These are phyloP conservation scores for Xestobium rufovillosum DNA, from an alignment of 2,888 invertebrate species.

Conservation along the genomic window DNA sequence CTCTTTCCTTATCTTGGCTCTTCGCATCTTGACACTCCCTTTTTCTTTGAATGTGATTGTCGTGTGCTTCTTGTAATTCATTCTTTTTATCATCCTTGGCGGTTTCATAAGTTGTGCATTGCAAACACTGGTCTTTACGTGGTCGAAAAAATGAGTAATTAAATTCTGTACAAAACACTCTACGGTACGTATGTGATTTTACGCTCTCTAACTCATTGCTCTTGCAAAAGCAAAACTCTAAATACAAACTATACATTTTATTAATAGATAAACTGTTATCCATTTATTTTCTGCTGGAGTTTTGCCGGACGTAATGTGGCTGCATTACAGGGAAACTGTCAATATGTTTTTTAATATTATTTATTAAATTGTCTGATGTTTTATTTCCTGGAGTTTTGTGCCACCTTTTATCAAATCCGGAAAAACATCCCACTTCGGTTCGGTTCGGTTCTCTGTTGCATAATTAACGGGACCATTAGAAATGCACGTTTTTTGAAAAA, in stretches of 20 bases:
- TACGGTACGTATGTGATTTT: not conserved
- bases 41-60: not conserved
- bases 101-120: not conserved
- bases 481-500: no score
- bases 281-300: not conserved
- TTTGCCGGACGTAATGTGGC: not conserved
- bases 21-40: not conserved
- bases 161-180: not conserved
- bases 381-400: no score
- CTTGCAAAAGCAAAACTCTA: not conserved
- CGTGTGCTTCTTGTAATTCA: not conserved
- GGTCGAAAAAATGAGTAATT: not conserved
- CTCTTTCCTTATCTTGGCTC: not conserved
- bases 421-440: no score
- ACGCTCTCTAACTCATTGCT: not conserved
- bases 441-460: no score
- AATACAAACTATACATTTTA: not conserved
- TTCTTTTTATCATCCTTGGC: no score
- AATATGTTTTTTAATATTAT: not conserved
- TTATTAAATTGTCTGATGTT: not conserved
- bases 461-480: no score
- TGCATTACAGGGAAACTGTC: not conserved
- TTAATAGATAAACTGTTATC: not conserved
- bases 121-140: not conserved
- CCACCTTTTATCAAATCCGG: no score